A percentile compares a stretch with the other conserved stretches of the same genome.
phyloP scores from a whole-genome alignment of 2,888 invertebrate species.

The Cynaeus angustus region DNA sequence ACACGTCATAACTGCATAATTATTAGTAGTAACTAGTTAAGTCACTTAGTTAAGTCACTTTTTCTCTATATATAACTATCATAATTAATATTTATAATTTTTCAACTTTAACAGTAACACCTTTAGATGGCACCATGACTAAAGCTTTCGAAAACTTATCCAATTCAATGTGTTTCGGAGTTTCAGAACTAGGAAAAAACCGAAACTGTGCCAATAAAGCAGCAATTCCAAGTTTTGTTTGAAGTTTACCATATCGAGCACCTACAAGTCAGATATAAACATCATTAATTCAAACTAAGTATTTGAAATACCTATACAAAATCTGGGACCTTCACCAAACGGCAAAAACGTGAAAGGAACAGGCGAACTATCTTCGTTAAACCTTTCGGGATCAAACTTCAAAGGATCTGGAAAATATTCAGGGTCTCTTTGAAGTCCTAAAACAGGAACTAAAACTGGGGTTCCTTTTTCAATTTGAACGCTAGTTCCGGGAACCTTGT shows the following conservation, averaged over 20 bases:
- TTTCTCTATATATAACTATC: too few relatives aligned
- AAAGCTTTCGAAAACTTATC: slow-evolving; percentile 15
- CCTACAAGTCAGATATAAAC: slow-evolving; percentile 18
- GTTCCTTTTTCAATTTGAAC: slow-evolving; percentile 33
- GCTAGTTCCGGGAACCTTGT: slow-evolving; percentile 48
- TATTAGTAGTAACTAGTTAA: too few relatives aligned
- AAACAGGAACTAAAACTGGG: slow-evolving; percentile 35
- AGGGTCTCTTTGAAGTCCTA: slow-evolving; percentile 43
- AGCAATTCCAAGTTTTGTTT: slow-evolving; percentile 29
- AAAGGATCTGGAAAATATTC: slow-evolving; percentile 48
- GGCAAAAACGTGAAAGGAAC: slow-evolving; percentile 37
- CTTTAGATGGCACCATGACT: slow-evolving; percentile 17
- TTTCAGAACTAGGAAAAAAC: slow-evolving; percentile 28
- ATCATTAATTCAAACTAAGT: not conserved
- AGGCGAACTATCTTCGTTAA: slow-evolving; percentile 12
- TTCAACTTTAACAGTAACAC: slow-evolving; percentile 26
- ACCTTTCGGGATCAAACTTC: slow-evolving; percentile 49
- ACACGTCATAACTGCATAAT: too few relatives aligned
- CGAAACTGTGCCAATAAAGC: slow-evolving; percentile 23
- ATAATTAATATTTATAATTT: too few relatives aligned
- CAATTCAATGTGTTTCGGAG: slow-evolving; percentile 13
- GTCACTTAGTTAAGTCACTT: too few relatives aligned
- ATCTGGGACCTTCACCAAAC: slow-evolving; percentile 45
- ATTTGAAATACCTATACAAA: slow-evolving; percentile 40
- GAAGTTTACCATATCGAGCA: slow-evolving; percentile 23